Percentiles rank a stretch among this genome's conserved stretches.
These are phyloP conservation scores for Forbesichthys agassizii DNA, from an alignment of 2,113 vertebrate genomes.

Conservation along the genomic window DNA sequence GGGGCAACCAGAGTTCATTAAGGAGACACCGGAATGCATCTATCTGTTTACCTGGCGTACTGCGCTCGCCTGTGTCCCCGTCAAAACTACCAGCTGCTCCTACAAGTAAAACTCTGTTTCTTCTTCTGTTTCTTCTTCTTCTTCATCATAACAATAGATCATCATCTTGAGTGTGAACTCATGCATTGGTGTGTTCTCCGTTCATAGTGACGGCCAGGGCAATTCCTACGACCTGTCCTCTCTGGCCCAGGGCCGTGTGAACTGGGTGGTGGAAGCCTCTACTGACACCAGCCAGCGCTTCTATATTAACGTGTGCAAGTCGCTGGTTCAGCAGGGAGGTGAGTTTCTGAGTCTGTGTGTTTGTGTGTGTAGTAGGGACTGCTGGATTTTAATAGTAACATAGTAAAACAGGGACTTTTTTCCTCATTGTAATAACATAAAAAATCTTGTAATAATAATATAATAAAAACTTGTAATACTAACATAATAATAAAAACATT, in stretches of 20 bases:
- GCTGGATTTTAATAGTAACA: too few relatives aligned
- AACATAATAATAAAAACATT: too few relatives aligned
- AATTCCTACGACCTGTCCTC: conserved; percentile 89
- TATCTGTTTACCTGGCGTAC: conserved; percentile 94
- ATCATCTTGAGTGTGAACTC: background rate
- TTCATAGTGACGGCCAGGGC: conserved; percentile 80
- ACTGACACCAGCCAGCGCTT: conserved; percentile 68
- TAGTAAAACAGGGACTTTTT: too few relatives aligned
- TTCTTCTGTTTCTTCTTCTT: background rate
- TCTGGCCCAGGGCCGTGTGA: conserved; percentile 80
- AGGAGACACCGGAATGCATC: conserved; percentile 90
- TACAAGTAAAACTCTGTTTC: conserved; percentile 79
- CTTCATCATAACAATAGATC: background rate
- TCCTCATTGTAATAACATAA: background rate
- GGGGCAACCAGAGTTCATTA: conserved; percentile 85
- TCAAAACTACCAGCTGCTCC: conserved; percentile 85
- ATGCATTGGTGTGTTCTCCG: conserved; percentile 1
- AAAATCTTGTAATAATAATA: too few relatives aligned
- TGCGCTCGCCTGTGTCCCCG: conserved; percentile 84
- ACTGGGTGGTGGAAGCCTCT: conserved; percentile 82
- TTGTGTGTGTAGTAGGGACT: too few relatives aligned
- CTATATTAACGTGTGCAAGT: conserved; percentile 92
- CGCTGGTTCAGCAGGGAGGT: conserved; percentile 83
- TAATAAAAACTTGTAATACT: too few relatives aligned
- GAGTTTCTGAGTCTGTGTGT: conserved; percentile 17